These are phyloP conservation scores for Idaea biselata DNA, from an alignment of 2,888 invertebrate species.

Conservation along the genomic window DNA sequence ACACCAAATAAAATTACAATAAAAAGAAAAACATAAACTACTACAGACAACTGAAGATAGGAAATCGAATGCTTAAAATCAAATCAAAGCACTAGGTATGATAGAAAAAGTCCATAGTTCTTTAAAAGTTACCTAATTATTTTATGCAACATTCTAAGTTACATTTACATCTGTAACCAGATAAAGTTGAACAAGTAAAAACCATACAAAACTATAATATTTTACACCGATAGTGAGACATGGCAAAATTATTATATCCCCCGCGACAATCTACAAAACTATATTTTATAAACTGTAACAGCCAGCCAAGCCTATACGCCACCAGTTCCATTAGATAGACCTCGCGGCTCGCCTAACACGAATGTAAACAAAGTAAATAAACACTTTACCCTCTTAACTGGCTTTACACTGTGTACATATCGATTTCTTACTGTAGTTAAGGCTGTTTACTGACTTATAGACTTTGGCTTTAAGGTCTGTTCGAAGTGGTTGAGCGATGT, in stretches of 20 bases:
- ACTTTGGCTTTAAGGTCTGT: background rate
- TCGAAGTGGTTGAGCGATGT: background rate
- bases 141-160: too few relatives aligned
- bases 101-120: too few relatives aligned
- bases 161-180: too few relatives aligned
- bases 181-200: too few relatives aligned
- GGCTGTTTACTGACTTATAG: constrained; percentile 1
- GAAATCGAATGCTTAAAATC: too few relatives aligned
- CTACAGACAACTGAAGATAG: too few relatives aligned
- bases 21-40: too few relatives aligned
- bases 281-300: background rate
- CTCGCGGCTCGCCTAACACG: constrained; percentile 49
- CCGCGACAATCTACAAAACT: background rate
- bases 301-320: constrained; percentile 17
- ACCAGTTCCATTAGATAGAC: constrained; percentile 54
- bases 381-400: constrained; percentile 27
- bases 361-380: constrained; percentile 62
- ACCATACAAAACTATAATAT: too few relatives aligned
- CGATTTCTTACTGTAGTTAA: constrained; percentile 22
- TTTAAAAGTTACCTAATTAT: too few relatives aligned
- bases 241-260: background rate
- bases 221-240: background rate
- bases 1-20: too few relatives aligned
- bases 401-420: constrained; percentile 31
- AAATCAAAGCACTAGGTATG: too few relatives aligned